Evolutionary conservation across 1,140 invertebrate species (phyloP).

Genomic region (Nasonia vitripennis): DNA sequence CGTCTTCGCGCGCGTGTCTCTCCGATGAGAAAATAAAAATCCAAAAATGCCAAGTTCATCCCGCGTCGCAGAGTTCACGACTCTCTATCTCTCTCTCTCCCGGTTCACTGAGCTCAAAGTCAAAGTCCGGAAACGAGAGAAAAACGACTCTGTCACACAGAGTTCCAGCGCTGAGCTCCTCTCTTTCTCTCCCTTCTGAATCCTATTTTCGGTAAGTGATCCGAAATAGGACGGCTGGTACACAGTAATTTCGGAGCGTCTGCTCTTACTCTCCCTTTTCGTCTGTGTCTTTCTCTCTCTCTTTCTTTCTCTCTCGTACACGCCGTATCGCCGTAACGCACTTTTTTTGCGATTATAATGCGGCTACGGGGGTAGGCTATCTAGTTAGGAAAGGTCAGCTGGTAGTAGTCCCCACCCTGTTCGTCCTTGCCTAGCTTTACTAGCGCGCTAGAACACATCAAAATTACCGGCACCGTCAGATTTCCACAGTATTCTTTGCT

Average conservation of each 20-base stretch:
- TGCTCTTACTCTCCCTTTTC: constrained; percentile 7
- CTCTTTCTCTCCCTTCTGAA: constrained; percentile 34
- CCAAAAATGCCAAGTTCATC: constrained; percentile 6
- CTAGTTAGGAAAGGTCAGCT: constrained; percentile 73
- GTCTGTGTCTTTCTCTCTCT: constrained; percentile 4
- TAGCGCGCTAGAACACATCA: constrained; percentile 74
- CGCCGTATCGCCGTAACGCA: neutral
- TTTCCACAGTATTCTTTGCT: constrained; percentile 29
- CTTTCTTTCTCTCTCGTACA: constrained; percentile 25
- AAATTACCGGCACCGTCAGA: constrained; percentile 62
- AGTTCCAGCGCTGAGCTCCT: neutral
- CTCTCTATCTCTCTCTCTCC: too few species aligned
- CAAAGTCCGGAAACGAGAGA: constrained; percentile 14
- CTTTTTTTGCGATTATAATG: constrained; percentile 7
- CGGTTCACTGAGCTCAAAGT: constrained; percentile 22
- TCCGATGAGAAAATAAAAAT: neutral
- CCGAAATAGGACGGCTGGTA: constrained; percentile 40
- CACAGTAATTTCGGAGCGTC: constrained; percentile 27
- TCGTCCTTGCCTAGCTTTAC: constrained; percentile 69
- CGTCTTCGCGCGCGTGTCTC: neutral
- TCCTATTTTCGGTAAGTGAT: constrained; percentile 51
- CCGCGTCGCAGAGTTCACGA: neutral
- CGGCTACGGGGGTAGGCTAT: neutral
- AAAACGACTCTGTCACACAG: neutral
- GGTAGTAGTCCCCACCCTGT: constrained; percentile 73